Evolutionary conservation across 2,888 invertebrate species (phyloP), one percentile per base, ranked within the genome.

Genomic region (Elgonia sp.): DNA sequence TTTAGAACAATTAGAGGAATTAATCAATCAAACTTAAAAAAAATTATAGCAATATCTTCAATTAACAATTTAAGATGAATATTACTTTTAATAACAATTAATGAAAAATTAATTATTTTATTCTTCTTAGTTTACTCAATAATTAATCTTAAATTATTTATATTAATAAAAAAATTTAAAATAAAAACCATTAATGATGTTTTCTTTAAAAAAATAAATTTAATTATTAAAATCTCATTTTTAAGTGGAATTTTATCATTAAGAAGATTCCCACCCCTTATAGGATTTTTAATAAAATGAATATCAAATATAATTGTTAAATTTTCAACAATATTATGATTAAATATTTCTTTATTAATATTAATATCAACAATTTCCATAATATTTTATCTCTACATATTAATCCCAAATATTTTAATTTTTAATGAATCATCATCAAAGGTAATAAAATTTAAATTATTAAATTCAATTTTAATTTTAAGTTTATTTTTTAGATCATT

Each of bases 11-110:
- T 96, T 86, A 94, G 95, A 91, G 96, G 96, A 7, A 90, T 96
- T 92, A 96, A 96, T 87, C 95, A 96, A 95, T 95, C 95, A 0
- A 95, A 95, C 0, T 77, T 96, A 90, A 96, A 96, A 90, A 96
- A 96, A 95, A 94, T 96, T 93, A 93, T 96, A 95, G 94, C 95
- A 60, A 96, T 95, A 93, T 96, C 96, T 0, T 96, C 96, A 0
- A 96, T 96, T 95, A 96, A 96, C 93, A 96, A 96, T 93, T 93
- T 96, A 94, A 95, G 96, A 0, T 96, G 96, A 95, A 95, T 96
- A 94, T 67, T 96, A 92, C n/a, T 69, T 12, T 18, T 70, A 18
- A 50, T 63, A n/a, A 29, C 40, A n/a, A 37, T 70, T 16, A 12
- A 42, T 50, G 70, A 86, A 77, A 72, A 73, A 60, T 14, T 77